phyloP scores from a whole-genome alignment of 2,113 vertebrate species.

The Phrynocephalus versicolor region DNA sequence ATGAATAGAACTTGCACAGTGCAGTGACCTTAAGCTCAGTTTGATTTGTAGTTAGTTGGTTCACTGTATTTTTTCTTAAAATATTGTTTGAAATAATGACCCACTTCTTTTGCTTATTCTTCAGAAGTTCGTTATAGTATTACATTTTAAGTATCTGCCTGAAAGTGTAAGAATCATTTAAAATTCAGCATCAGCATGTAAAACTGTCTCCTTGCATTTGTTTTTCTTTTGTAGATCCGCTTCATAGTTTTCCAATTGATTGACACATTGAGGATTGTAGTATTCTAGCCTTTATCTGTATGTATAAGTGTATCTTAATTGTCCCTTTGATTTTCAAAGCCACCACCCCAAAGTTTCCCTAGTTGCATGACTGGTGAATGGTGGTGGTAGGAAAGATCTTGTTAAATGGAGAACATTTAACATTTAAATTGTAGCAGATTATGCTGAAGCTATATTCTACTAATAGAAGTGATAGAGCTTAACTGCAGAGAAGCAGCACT shows the following conservation, averaged over 20 bases:
- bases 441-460: background rate
- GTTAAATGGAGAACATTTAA: background rate
- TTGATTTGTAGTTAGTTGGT: background rate
- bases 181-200: background rate
- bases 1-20: background rate
- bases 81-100: too few relatives aligned
- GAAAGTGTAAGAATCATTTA: too few relatives aligned
- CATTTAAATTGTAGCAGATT: background rate
- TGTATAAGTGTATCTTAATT: too few relatives aligned
- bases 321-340: too few relatives aligned
- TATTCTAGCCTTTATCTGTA: too few relatives aligned
- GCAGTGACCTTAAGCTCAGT: background rate
- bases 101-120: too few relatives aligned
- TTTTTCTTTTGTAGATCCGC: too few relatives aligned
- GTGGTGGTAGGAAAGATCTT: background rate
- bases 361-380: background rate
- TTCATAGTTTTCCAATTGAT: too few relatives aligned
- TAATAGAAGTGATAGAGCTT: background rate
- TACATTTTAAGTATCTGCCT: too few relatives aligned
- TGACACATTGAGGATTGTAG: too few relatives aligned
- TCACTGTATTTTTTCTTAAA: fast-evolving
- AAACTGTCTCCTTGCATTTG: too few relatives aligned
- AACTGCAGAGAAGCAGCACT: background rate
- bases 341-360: background rate
- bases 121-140: too few relatives aligned